Base-by-base conservation (phyloP, 2,888 invertebrate species). In the Melieria crassipennis region DNA sequence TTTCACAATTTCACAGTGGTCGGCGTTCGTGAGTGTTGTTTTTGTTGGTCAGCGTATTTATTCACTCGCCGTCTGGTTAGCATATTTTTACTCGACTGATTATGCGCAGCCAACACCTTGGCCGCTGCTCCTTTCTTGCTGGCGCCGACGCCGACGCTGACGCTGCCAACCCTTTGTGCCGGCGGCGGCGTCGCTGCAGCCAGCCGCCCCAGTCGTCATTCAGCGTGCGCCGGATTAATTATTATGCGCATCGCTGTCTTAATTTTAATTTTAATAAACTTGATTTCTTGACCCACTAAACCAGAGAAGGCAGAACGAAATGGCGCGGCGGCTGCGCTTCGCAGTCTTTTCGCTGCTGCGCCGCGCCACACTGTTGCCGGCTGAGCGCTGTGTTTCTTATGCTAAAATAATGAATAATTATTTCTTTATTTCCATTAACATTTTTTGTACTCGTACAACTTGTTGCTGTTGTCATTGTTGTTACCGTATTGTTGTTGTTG, bases 181-280 rank as follows among this genome's bases (percentile, higher is more conserved):
- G 16, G 47, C 4, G 45, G 7, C 30, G 45, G 52, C n/a, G 11
- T 52, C 46, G 52, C n/a, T 65, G 30, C 30, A 30, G 30, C 30
- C 30, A 30, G 30, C 30, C 30, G 30, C 30, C 3, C 30, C 30
- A 30, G 30, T 30, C 30, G 30, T 30, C 30, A 30, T 30, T 30
- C 30, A 30, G 30, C 30, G 30, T 50, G 62, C 13, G 77, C 16
- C 13, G 64, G 61, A 66, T 73, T 83, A 80, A 82, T 82, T 82
- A 79, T 79, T 82, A 81, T 82, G 83, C 81, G 78, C 75, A 78
- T 79, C 62, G 42, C 48, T 78, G 79, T 80, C 77, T 81, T 80
- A 79, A 83, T 82, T 81, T 83, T 76, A 82, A 81, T 83, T 79
- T 80, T 82, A 77, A 83, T 83, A 82, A 82, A 83, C 83, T 82